phyloP scores from a whole-genome alignment of 2,797 vertebrate genomes.

The Mus caroli region DNA sequence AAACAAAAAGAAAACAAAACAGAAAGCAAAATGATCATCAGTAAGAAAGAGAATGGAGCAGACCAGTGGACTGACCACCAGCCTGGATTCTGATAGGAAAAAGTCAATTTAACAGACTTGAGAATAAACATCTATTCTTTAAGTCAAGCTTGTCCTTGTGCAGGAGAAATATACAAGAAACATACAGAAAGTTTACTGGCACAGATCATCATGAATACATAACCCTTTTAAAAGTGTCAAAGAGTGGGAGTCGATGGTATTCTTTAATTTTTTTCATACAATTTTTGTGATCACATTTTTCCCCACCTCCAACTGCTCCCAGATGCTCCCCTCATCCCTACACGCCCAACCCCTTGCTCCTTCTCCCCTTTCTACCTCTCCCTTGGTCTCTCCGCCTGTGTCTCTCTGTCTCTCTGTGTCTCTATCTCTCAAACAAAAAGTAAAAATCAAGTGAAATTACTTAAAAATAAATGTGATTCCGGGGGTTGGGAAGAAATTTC shows the following conservation, averaged over 20 bases:
- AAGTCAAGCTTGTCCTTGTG: not conserved
- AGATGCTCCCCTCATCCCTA: too few species aligned
- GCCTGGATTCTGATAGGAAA: not conserved
- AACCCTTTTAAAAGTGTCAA: not conserved
- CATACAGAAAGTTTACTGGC: not conserved
- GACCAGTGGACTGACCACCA: not conserved
- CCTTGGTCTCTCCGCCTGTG: not conserved
- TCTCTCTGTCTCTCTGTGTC: not conserved
- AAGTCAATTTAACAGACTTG: not conserved
- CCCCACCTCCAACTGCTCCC: not conserved
- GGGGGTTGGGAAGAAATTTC: not conserved
- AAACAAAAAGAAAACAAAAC: not conserved
- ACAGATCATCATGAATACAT: not conserved
- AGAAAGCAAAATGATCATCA: not conserved
- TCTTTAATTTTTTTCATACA: not conserved
- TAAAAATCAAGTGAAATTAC: not conserved
- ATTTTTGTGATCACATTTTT: not conserved
- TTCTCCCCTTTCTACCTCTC: not conserved
- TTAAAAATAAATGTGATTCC: not conserved
- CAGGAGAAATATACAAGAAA: not conserved
- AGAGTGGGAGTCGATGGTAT: not conserved
- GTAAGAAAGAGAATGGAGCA: not conserved
- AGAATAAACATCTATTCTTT: not conserved
- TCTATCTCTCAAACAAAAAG: not conserved
- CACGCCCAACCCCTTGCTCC: not conserved